Evolutionary conservation across 2,113 vertebrate species (phyloP).

Genomic region (Mormoops blainvillei): DNA sequence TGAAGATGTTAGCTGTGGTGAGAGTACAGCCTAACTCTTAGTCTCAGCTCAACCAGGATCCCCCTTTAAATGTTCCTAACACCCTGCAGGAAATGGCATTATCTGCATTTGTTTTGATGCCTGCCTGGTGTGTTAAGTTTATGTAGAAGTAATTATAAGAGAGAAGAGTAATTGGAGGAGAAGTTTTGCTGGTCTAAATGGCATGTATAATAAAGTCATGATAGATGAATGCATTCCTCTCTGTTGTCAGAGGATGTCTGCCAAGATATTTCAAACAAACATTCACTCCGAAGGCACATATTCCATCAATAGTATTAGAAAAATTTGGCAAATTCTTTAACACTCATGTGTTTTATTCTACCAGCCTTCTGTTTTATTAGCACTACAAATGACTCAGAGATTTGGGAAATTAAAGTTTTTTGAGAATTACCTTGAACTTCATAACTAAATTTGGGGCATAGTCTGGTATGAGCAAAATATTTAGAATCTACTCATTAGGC

Average conservation of each 20-base stretch:
- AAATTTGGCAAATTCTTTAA: not conserved
- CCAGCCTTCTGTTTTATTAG: not conserved
- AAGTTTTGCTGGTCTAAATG: constrained; percentile 24
- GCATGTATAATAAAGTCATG: not conserved
- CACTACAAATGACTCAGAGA: not conserved
- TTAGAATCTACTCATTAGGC: not conserved
- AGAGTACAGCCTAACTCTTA: not conserved
- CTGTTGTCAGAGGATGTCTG: not conserved
- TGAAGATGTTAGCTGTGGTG: not conserved
- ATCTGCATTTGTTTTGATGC: not conserved
- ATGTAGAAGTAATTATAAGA: constrained; percentile 8
- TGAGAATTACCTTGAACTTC: not conserved
- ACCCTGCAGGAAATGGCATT: not conserved
- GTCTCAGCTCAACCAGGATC: not conserved
- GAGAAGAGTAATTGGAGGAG: not conserved
- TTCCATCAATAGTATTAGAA: not conserved
- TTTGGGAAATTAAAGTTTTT: not conserved
- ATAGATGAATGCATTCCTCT: not conserved
- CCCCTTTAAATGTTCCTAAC: not conserved
- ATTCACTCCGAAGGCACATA: not conserved
- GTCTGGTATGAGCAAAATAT: not conserved
- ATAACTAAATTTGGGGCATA: not conserved
- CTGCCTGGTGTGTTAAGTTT: not conserved
- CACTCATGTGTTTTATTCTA: not conserved
- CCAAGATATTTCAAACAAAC: not conserved